Evolutionary conservation across 1,140 invertebrate species (phyloP), one percentile per base, ranked within the genome.

Genomic region (Trachymyrmex septentrionalis): DNA sequence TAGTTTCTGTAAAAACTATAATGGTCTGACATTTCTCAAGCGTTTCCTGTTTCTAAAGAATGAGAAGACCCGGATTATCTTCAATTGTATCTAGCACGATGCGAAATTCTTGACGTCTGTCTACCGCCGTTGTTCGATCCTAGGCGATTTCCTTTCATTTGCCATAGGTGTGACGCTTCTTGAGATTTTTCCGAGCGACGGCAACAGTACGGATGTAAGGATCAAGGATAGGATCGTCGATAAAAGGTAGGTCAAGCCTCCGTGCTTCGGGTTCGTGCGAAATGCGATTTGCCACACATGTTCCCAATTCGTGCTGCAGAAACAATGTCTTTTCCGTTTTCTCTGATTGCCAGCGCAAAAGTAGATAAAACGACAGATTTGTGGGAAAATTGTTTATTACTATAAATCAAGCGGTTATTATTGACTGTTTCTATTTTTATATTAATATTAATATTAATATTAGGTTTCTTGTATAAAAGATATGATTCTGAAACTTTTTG

Each of bases 151-250:
- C 19, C 38, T 73, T 87, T 87, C 48, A 76, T 87, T 66, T 85
- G 55, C 63, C 81, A 61, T 48, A 85, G 87, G 86, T 89, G 80
- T 78, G 66, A 77, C 50, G 63, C 34, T 88, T 71, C 73, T 88
- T 27, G 77, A 78, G 21, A 59, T 88, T 16, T 66, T 84, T 53
- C 86, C 87, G 55, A 61, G 24, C 14, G 78, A 84, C 12, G 76
- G 80, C 53, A 87, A 88, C 55, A 64, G 21, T 44, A 63, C 71
- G 19, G 86, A 82, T 27, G 61, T 84, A 24, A 76, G 63, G 61
- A 67, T 81, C 63, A 86, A 84, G 48, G 66, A 87, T 72, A 67
- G 72, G 27, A 67, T 55, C 69, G 55, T 66, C 75, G 82, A 85
- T 63, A 77, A 67, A 53, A 77, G 86, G 86, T 87, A 76, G 73